These are phyloP conservation scores for Tyrannus savana DNA, from an alignment of 2,113 vertebrate species.

Conservation along the genomic window DNA sequence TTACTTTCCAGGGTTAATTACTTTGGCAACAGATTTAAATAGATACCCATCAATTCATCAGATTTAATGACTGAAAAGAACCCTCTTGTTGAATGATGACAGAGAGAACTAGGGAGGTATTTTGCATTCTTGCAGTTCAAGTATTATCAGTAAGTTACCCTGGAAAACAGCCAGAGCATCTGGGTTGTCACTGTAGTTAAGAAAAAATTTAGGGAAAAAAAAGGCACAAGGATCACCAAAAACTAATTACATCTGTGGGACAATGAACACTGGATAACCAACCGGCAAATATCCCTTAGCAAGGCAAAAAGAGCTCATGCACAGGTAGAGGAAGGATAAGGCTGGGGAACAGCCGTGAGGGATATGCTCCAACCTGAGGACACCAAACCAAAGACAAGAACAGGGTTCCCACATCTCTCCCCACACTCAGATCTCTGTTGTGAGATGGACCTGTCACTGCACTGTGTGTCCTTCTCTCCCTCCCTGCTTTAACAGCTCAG, in stretches of 20 bases:
- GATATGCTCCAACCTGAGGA: background rate
- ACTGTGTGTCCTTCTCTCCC: too few relatives aligned
- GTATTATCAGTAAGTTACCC: background rate
- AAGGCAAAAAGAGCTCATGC: background rate
- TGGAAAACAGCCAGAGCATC: background rate
- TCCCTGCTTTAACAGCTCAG: background rate
- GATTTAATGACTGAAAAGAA: background rate
- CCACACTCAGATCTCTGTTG: accelerated
- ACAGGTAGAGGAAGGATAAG: too few relatives aligned
- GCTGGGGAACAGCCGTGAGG: background rate
- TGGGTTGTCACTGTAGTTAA: background rate
- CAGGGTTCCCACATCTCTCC: background rate
- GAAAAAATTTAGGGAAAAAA: background rate
- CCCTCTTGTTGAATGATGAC: background rate
- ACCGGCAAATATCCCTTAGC: background rate
- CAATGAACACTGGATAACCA: background rate
- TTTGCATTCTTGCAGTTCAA: background rate
- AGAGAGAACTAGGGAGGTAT: background rate
- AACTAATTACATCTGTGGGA: background rate
- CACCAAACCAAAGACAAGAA: background rate
- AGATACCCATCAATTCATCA: background rate
- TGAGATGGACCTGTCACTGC: background rate
- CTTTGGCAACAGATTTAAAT: constrained; percentile 12
- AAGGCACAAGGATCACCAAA: background rate
- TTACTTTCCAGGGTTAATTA: constrained; percentile 35